phyloP scores from a whole-genome alignment of 2,888 invertebrate species.

The Uloborus plumipes region DNA sequence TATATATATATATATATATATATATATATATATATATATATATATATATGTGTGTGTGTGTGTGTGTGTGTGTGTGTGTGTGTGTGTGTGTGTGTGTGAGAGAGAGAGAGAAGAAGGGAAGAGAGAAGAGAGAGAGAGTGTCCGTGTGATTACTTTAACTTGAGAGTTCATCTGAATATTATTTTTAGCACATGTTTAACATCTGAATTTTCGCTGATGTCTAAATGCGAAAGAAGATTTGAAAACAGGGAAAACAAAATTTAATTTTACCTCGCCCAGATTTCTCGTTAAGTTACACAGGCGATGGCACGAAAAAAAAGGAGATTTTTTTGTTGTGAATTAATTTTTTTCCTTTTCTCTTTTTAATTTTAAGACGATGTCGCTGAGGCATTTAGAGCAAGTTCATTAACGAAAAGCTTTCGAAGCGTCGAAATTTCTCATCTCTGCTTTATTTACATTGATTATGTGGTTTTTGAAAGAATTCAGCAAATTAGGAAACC shows the following conservation, averaged over 20 bases:
- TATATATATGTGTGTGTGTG: too few species aligned
- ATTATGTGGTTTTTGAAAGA: constrained; percentile 38
- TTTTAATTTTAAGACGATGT: constrained; percentile 52
- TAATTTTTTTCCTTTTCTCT: constrained; percentile 19
- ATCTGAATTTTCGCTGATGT: too few species aligned
- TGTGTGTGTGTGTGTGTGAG: too few species aligned
- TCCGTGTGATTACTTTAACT: too few species aligned
- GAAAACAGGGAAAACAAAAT: constrained; percentile 25
- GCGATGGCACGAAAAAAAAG: constrained; percentile 8
- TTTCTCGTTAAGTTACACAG: constrained; percentile 20
- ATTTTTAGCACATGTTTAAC: too few species aligned
- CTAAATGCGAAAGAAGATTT: not conserved
- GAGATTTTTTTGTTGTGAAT: constrained; percentile 9
- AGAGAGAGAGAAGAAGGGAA: too few species aligned
- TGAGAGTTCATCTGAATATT: too few species aligned
- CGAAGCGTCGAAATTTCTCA: constrained; percentile 31
- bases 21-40: too few species aligned
- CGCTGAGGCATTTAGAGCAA: constrained; percentile 29
- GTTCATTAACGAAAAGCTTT: constrained; percentile 54
- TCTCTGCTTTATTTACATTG: constrained; percentile 50
- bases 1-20: too few species aligned
- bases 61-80: too few species aligned
- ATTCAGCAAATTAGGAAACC: not conserved
- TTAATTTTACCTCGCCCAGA: constrained; percentile 29
- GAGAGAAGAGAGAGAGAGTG: too few species aligned